These are phyloP conservation scores for Pterois miles DNA, from an alignment of 2,797 vertebrate genomes.

Conservation along the genomic window DNA sequence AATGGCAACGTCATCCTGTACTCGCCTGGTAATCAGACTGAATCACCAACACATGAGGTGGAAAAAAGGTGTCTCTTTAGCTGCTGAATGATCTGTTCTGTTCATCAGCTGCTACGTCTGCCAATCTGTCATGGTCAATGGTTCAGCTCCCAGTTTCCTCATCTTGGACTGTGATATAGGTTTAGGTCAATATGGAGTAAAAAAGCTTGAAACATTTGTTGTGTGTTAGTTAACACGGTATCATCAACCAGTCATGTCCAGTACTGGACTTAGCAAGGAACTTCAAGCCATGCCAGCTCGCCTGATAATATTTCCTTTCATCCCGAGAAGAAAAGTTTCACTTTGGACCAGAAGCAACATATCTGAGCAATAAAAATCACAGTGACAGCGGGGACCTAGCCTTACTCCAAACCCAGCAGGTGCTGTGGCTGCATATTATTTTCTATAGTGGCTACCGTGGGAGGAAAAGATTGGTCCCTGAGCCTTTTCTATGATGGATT, in stretches of 20 bases:
- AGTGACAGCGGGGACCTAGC: background rate
- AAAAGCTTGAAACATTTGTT: too few species aligned
- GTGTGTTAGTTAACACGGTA: too few species aligned
- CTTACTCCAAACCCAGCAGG: constrained; percentile 24
- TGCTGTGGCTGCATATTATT: constrained; percentile 13
- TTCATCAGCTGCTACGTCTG: too few species aligned
- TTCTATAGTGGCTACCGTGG: background rate
- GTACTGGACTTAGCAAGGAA: background rate
- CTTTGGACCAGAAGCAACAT: background rate
- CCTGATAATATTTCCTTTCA: background rate
- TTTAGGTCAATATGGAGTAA: too few species aligned
- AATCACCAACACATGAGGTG: too few species aligned
- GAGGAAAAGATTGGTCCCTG: background rate
- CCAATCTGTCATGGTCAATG: too few species aligned
- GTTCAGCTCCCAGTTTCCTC: too few species aligned
- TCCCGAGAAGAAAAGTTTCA: background rate
- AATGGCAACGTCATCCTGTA: too few species aligned
- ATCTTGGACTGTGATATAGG: too few species aligned
- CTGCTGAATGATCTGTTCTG: too few species aligned
- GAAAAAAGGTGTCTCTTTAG: too few species aligned
- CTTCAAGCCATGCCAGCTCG: background rate
- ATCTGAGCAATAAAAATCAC: background rate
- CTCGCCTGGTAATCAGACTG: too few species aligned
- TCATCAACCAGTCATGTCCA: background rate
- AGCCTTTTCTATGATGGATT: constrained; percentile 22